These are phyloP conservation scores for Agelas oroides DNA, from an alignment of 37 sponge, comb jelly and placozoan species.

Conservation along the genomic window DNA sequence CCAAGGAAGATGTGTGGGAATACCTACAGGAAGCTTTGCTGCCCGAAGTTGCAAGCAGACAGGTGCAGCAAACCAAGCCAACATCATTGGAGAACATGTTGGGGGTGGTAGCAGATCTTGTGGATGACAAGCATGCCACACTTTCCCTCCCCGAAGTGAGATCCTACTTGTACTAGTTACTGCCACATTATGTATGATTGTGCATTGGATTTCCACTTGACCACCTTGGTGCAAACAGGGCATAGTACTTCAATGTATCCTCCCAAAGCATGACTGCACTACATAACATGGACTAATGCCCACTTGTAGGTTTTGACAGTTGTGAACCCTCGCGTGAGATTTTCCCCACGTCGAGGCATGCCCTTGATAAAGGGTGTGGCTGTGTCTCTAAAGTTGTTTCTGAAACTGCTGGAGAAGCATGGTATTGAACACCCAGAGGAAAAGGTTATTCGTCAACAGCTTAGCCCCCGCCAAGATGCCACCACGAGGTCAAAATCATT, in stretches of 20 bases:
- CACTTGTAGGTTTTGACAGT: slow-evolving; percentile 5
- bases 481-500: not conserved
- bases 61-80: not conserved
- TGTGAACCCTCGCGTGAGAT: not conserved
- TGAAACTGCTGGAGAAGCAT: not conserved
- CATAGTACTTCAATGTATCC: too few relatives aligned
- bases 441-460: not conserved
- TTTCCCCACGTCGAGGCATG: not conserved
- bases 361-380: not conserved
- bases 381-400: not conserved
- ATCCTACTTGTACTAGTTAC: too few relatives aligned
- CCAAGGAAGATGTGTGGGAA: not conserved
- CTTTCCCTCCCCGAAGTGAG: too few relatives aligned
- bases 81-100: not conserved
- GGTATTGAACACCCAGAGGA: slow-evolving; percentile 15
- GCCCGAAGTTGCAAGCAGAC: slow-evolving; percentile 7
- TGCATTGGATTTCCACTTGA: too few relatives aligned
- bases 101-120: too few relatives aligned
- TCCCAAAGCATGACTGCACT: too few relatives aligned
- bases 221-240: too few relatives aligned
- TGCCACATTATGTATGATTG: too few relatives aligned
- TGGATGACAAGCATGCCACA: too few relatives aligned
- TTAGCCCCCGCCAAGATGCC: slow-evolving; percentile 2
- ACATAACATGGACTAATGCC: not conserved
- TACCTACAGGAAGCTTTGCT: not conserved